phyloP scores from a whole-genome alignment of 2,888 invertebrate species.

The Willowsia nigromaculata region DNA sequence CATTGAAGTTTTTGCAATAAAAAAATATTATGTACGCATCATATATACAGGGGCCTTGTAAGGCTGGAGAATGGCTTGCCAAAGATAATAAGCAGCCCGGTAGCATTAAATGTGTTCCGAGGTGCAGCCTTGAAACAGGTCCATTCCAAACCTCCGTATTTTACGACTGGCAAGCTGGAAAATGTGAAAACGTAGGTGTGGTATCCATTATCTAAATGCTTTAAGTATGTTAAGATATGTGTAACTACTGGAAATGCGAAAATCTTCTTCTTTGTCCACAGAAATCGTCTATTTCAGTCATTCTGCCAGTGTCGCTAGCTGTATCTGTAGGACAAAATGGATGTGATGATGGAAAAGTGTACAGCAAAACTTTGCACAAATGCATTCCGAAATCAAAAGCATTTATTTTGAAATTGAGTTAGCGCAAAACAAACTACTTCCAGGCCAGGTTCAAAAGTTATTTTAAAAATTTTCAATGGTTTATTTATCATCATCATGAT shows the following conservation, averaged over 20 bases:
- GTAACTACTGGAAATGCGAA: too few species aligned
- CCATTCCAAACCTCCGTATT: neutral
- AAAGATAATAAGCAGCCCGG: neutral
- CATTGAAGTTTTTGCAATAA: too few species aligned
- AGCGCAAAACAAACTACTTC: neutral
- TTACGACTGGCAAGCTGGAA: neutral
- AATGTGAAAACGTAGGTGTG: slow-evolving; percentile 29
- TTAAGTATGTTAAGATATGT: too few species aligned
- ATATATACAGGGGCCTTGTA: slow-evolving; percentile 3
- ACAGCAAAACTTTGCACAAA: neutral
- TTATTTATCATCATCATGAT: neutral
- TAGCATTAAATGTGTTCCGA: neutral
- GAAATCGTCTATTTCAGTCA: neutral
- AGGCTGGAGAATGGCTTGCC: slow-evolving; percentile 13
- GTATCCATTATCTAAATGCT: too few species aligned
- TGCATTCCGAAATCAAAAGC: slow-evolving; percentile 19
- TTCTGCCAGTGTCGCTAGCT: neutral
- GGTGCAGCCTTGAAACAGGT: neutral
- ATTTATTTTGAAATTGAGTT: slow-evolving; percentile 4
- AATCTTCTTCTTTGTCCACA: neutral
- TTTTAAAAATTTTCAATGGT: neutral
- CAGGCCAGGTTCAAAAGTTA: neutral
- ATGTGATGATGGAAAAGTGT: slow-evolving; percentile 19
- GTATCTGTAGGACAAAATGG: neutral
- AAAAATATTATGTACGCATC: too few species aligned